Evolutionary conservation across 2,888 invertebrate species (phyloP).

Genomic region (Rotaria socialis): DNA sequence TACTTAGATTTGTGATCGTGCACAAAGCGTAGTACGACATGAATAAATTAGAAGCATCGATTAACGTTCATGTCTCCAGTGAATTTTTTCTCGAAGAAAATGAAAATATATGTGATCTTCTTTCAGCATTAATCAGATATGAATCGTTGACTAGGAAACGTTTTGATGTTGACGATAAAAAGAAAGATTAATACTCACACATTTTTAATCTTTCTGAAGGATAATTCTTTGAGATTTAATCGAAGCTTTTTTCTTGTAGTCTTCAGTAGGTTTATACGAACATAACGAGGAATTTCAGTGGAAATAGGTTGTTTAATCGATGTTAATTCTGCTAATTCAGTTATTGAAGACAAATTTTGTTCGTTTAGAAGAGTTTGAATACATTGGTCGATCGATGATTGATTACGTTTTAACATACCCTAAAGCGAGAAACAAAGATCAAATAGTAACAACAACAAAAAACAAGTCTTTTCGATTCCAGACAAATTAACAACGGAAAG

Average conservation of each 20-base stretch:
- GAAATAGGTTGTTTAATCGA: not conserved
- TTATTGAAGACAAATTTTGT: not conserved
- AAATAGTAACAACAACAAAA: too few relatives aligned
- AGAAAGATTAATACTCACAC: constrained; percentile 26
- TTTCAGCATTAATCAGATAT: not conserved
- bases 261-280: too few relatives aligned
- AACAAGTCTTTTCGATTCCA: too few relatives aligned
- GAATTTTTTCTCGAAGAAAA: not conserved
- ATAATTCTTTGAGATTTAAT: constrained; percentile 1
- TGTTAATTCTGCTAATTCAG: not conserved
- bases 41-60: constrained; percentile 26
- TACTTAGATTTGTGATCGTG: not conserved
- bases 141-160: not conserved
- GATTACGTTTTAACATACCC: constrained; percentile 30
- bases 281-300: too few relatives aligned
- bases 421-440: not conserved
- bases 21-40: constrained; percentile 9
- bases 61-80: constrained; percentile 4
- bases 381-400: constrained; percentile 5
- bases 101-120: not conserved
- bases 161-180: not conserved
- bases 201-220: not conserved
- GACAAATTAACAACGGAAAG: too few relatives aligned
- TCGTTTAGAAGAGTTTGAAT: not conserved
- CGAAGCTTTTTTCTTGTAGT: not conserved